These are phyloP conservation scores for Bryconaethiops microstoma DNA, from an alignment of 2,797 vertebrate species.

Conservation along the genomic window DNA sequence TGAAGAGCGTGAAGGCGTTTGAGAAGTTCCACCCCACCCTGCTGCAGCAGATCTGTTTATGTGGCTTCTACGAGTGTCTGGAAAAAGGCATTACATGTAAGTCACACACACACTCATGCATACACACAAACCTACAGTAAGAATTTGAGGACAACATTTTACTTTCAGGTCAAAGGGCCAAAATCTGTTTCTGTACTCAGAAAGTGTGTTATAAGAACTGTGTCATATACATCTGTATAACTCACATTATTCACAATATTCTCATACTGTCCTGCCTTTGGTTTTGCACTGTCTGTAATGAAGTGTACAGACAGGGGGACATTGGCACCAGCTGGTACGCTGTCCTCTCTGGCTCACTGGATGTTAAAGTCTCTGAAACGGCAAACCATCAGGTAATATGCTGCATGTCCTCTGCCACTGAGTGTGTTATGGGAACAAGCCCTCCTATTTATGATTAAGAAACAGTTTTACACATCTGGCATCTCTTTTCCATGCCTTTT, in stretches of 20 bases:
- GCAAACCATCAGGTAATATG: constrained; percentile 92
- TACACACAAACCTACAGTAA: neutral
- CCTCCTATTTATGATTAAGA: neutral
- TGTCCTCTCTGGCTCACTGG: constrained; percentile 94
- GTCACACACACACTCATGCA: constrained; percentile 58
- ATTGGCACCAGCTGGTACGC: constrained; percentile 98
- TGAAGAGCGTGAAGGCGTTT: constrained; percentile 93
- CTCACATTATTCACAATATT: neutral
- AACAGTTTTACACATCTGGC: neutral
- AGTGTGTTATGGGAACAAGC: neutral
- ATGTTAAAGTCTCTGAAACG: constrained; percentile 98
- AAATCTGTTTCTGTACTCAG: neutral
- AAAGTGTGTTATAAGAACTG: neutral
- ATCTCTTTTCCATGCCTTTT: neutral
- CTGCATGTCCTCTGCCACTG: neutral
- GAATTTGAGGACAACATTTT: neutral
- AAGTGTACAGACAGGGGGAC: constrained; percentile 97
- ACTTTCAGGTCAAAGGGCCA: neutral
- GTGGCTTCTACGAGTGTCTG: constrained; percentile 93
- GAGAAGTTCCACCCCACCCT: constrained; percentile 92
- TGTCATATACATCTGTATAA: neutral
- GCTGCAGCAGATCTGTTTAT: constrained; percentile 94
- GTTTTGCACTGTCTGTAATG: constrained; percentile 2
- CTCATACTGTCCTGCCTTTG: constrained; percentile 10
- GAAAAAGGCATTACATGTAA: constrained; percentile 95